phyloP scores from a whole-genome alignment of 2,113 vertebrate species.

The Etia nguti region DNA sequence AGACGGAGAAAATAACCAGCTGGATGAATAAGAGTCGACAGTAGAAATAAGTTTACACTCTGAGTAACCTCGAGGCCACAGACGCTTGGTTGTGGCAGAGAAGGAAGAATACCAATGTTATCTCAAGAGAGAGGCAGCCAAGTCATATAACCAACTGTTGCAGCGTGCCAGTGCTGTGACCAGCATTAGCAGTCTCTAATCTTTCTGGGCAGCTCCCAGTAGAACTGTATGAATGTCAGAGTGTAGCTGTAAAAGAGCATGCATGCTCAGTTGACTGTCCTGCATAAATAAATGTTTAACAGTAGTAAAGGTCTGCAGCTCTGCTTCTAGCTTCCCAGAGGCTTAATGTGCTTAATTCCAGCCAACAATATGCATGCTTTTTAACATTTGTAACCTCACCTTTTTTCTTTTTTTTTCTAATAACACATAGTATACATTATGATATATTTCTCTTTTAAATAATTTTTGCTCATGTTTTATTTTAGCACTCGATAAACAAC shows the following conservation, averaged over 20 bases:
- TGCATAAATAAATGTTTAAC: constrained; percentile 24
- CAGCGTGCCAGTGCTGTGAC: not conserved
- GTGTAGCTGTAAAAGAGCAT: not conserved
- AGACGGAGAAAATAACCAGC: not conserved
- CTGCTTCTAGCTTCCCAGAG: not conserved
- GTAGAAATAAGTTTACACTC: not conserved
- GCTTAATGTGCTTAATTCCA: not conserved
- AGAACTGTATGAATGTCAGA: constrained; percentile 34
- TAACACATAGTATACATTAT: not conserved
- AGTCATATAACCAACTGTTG: constrained; percentile 18
- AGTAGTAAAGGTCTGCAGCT: constrained; percentile 3
- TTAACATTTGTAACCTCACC: not conserved
- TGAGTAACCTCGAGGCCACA: constrained; percentile 16
- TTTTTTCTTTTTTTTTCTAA: not conserved
- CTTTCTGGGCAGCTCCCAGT: not conserved
- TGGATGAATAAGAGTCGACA: not conserved
- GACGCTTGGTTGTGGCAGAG: not conserved
- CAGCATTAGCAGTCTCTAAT: not conserved
- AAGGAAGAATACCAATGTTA: constrained; percentile 7
- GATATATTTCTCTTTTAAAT: not conserved
- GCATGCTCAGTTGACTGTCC: constrained; percentile 1
- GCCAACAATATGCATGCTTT: not conserved
- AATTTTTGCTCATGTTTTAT: not conserved
- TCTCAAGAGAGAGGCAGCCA: not conserved
- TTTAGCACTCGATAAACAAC: not conserved